Percentiles rank a stretch among this genome's conserved stretches.
These are phyloP conservation scores for Hylaeus volcanicus DNA, from an alignment of 1,140 invertebrate genomes.

Conservation along the genomic window DNA sequence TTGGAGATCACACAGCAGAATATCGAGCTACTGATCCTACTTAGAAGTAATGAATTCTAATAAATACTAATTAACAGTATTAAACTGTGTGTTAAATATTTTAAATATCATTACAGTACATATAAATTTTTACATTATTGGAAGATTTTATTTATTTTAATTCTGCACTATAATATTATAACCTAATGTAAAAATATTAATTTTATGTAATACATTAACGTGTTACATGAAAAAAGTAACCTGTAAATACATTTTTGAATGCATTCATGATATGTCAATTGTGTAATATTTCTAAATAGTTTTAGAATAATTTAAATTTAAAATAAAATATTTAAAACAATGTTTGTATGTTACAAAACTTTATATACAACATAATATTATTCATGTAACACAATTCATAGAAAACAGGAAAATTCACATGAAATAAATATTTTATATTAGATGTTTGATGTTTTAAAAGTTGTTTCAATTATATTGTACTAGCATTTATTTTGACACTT, in stretches of 20 bases:
- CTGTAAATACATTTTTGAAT: neutral
- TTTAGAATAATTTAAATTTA: neutral
- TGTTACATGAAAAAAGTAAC: neutral
- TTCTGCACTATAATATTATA: conserved; percentile 10
- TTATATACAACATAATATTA: conserved; percentile 7
- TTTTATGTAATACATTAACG: neutral
- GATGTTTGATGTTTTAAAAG: neutral
- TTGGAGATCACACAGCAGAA: conserved; percentile 67
- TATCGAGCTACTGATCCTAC: neutral
- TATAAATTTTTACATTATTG: conserved; percentile 12
- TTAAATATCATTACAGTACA: conserved; percentile 26
- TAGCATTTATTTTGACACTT: conserved; percentile 58
- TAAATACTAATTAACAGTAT: conserved; percentile 11
- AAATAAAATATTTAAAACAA: neutral
- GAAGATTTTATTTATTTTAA: neutral
- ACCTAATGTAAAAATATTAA: conserved; percentile 12
- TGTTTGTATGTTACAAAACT: neutral
- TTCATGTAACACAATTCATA: neutral
- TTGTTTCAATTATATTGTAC: neutral
- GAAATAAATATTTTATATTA: conserved; percentile 11
- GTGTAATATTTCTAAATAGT: neutral
- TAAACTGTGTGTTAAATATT: conserved; percentile 21
- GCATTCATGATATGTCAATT: neutral
- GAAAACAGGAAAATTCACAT: neutral
- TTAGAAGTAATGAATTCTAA: neutral